Evolutionary conservation across 2,797 vertebrate species (phyloP).

Genomic region (Corythornis leucogaster): DNA sequence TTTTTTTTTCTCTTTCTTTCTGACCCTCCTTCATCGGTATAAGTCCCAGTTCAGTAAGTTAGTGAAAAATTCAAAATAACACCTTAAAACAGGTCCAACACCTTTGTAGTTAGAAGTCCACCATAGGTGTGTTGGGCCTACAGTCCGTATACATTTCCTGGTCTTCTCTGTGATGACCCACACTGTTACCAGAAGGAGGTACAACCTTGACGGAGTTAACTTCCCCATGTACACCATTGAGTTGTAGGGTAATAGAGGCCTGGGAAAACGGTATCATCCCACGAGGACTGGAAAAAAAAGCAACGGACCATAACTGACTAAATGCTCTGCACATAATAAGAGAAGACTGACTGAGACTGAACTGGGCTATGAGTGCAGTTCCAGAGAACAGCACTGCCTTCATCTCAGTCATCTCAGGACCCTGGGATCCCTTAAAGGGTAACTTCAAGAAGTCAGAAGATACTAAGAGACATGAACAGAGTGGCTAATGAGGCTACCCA

Average conservation of each 20-base stretch:
- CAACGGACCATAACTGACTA: not conserved
- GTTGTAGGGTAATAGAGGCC: not conserved
- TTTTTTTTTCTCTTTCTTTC: not conserved
- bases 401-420: not conserved
- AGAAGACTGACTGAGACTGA: not conserved
- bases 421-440: not conserved
- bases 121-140: not conserved
- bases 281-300: not conserved
- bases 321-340: not conserved
- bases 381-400: not conserved
- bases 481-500: not conserved
- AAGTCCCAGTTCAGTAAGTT: not conserved
- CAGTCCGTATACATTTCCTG: not conserved
- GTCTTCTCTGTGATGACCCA: not conserved
- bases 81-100: not conserved
- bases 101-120: not conserved
- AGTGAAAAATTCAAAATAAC: not conserved
- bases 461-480: not conserved
- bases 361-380: not conserved
- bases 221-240: not conserved
- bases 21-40: not conserved
- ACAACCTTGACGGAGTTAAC: fast-evolving
- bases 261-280: not conserved
- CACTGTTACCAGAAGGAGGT: not conserved
- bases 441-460: not conserved